Conservation (phyloP, 1,140 invertebrate genomes). For the Frieseomelitta varia region DNA sequence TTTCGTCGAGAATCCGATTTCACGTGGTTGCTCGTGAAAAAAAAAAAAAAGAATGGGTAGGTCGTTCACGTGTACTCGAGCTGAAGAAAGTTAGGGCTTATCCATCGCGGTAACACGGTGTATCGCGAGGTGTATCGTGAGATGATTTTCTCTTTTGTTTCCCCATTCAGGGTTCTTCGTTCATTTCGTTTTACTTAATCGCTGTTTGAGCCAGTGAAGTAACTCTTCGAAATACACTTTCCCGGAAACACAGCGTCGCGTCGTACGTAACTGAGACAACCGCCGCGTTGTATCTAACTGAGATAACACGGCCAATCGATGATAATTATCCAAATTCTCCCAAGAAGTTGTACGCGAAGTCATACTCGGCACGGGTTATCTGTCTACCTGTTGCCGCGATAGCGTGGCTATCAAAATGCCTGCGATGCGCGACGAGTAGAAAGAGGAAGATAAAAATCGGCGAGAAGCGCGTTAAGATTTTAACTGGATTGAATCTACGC, state of each 20-base stretch:
- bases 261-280: neutral
- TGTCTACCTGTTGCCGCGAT: constrained; percentile 19
- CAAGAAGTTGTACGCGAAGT: neutral
- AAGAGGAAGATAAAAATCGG: neutral
- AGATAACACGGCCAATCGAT: neutral
- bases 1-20: neutral
- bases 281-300: neutral
- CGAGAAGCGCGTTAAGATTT: neutral
- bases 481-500: neutral
- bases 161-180: neutral
- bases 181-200: neutral
- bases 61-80: neutral
- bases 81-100: constrained; percentile 23
- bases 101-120: too few relatives aligned
- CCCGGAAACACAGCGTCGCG: neutral
- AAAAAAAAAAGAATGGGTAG: too few relatives aligned
- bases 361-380: neutral
- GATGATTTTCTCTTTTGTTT: too few relatives aligned
- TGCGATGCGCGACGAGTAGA: too few relatives aligned
- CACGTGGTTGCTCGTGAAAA: too few relatives aligned
- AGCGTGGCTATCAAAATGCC: neutral
- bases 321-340: neutral
- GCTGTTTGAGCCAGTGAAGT: neutral
- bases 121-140: too few relatives aligned
- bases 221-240: neutral